A percentile compares a stretch with the other conserved stretches of the same genome.
phyloP scores from a whole-genome alignment of 2,888 invertebrate species.

The Drosophila cracens region DNA sequence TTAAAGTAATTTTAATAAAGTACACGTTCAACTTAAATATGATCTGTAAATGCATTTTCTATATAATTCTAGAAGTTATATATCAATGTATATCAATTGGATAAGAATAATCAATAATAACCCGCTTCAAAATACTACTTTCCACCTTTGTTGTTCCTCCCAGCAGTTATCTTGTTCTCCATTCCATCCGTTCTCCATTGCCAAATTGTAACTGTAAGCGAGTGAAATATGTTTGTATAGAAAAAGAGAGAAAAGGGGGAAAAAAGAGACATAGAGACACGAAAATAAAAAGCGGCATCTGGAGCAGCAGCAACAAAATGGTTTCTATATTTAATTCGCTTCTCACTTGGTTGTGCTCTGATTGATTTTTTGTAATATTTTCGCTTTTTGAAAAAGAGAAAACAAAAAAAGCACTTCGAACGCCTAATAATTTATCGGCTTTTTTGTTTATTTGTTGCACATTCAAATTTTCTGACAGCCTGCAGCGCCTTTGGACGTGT shows the following conservation, averaged over 20 bases:
- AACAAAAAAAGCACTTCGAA: not conserved
- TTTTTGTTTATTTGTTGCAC: not conserved
- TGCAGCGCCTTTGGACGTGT: constrained; percentile 77
- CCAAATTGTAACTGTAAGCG: not conserved
- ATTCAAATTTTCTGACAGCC: constrained; percentile 66
- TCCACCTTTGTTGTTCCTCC: not conserved
- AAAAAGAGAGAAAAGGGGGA: not conserved
- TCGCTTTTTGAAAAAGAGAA: not conserved
- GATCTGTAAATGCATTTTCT: not conserved
- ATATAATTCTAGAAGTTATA: not conserved
- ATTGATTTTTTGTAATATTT: too few species aligned
- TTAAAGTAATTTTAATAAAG: not conserved
- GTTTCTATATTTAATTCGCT: not conserved
- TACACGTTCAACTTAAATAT: not conserved
- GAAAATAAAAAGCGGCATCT: not conserved
- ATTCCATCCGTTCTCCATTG: not conserved
- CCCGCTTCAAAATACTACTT: not conserved
- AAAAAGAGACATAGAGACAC: not conserved
- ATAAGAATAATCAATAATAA: not conserved
- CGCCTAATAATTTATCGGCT: not conserved
- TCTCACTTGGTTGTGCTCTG: too few species aligned
- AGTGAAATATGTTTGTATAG: not conserved
- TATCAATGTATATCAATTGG: not conserved
- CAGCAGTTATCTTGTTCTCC: not conserved
- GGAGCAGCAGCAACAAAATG: not conserved